Base-by-base conservation (phyloP, 2,797 vertebrate species). In the Morelia viridis region DNA sequence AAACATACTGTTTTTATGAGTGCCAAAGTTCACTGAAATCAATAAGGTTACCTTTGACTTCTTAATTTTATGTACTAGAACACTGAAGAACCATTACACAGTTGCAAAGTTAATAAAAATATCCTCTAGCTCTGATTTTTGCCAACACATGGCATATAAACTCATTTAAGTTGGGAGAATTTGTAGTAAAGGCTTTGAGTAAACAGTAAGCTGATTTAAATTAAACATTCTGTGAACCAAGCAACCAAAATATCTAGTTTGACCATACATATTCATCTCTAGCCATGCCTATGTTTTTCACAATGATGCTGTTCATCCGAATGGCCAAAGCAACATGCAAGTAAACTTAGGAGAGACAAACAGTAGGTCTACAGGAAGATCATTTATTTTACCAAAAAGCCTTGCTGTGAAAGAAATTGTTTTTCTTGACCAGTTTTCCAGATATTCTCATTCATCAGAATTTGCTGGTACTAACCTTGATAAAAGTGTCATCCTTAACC, bases 21-120 rank as follows among this genome's bases (percentile, higher is more conserved):
- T 15, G 94, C n/a, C 58, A 91, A n/a, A 56, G 35, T 91, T 83
- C 17, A 9, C 88, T 89, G 89, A 71, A 86, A 76, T 87, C 8
- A 87, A 22, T 28, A 19, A 41, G 9, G 41, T 87, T 76, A 41
- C 28, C 64, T 41, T 57, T 92, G 15, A 89, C 12, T 41, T 92
- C 10, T 86, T 60, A 64, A 22, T 88, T 91, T 60, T 62, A 60
- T 88, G 8, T 61, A 62, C 12, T 35, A 83, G 53, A 91, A 83
- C 11, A 83, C 12, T 62, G 19, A 57, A n/a, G 35, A 92, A 61
- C 61, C 56, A 28, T 80, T 90, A 87, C 3, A 0, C 2, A 62
- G 24, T 24, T 76, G 13, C 61, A 60, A 61, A 80, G 22, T 50
- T 90, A 90, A 80, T 71, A 24, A 76, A 87, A 90, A 92, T 87